phyloP scores from a whole-genome alignment of 2,113 vertebrate genomes.

The Carlito syrichta region DNA sequence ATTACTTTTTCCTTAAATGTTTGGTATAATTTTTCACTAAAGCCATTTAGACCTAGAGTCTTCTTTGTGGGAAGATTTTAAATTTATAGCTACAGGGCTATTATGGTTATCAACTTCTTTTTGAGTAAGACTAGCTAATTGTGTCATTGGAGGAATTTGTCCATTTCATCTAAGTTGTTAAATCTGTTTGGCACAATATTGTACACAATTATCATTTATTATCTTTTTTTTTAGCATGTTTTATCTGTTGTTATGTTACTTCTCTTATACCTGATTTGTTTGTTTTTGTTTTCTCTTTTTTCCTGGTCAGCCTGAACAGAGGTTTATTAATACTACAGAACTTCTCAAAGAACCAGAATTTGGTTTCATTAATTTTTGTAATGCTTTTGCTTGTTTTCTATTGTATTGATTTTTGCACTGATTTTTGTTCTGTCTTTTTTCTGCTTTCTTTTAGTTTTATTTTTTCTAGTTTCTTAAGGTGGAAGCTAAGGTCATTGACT shows the following conservation, averaged over 20 bases:
- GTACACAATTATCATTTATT: background rate
- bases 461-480: background rate
- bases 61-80: background rate
- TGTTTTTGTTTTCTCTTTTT: too few species aligned
- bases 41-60: background rate
- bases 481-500: background rate
- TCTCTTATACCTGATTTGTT: background rate
- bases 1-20: background rate
- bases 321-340: too few species aligned
- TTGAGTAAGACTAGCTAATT: background rate
- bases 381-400: too few species aligned
- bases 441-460: background rate
- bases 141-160: background rate
- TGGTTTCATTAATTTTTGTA: too few species aligned
- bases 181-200: background rate
- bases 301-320: too few species aligned
- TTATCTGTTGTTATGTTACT: background rate
- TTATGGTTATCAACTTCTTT: background rate
- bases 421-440: background rate
- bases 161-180: background rate
- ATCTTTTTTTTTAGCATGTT: background rate
- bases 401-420: too few species aligned
- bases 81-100: background rate
- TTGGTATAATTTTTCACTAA: background rate
- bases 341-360: too few species aligned